A percentile compares a stretch with the other conserved stretches of the same genome.
Evolutionary conservation across 1,140 invertebrate species (phyloP).

Genomic region (Hetaerina americana): DNA sequence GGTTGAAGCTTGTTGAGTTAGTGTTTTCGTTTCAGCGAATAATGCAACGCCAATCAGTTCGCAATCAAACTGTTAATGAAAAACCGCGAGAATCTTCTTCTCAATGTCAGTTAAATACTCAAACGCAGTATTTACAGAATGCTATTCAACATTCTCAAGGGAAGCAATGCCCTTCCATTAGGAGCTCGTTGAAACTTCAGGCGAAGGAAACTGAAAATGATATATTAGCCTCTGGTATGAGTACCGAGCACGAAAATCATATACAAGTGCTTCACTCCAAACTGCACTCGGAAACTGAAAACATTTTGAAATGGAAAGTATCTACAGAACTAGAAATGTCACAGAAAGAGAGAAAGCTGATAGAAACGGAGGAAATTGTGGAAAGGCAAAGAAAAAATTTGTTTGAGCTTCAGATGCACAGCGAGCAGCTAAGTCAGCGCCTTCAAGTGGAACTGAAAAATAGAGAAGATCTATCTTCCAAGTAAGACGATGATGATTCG

Average conservation of each 20-base stretch:
- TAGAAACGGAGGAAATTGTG: not conserved
- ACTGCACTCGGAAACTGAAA: not conserved
- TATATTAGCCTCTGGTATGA: no score
- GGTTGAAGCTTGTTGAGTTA: not conserved
- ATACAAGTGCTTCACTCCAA: not conserved
- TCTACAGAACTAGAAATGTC: not conserved
- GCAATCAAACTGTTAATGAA: not conserved
- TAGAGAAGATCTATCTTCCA: not conserved
- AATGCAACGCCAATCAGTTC: not conserved
- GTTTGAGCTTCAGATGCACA: not conserved
- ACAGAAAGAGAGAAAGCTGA: not conserved
- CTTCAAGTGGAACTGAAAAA: not conserved
- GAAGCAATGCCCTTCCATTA: no score
- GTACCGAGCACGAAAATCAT: no score
- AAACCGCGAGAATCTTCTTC: not conserved
- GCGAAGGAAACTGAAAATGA: no score
- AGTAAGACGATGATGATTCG: no score
- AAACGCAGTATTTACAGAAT: not conserved
- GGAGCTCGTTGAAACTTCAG: no score
- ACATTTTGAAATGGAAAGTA: not conserved
- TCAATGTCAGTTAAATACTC: no score
- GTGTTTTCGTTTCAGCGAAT: not conserved
- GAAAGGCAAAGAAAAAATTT: not conserved
- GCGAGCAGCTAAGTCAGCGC: not conserved
- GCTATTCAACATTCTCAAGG: no score